Conservation (phyloP, 2,113 vertebrate species). For the Rhinoderma darwinii region DNA sequence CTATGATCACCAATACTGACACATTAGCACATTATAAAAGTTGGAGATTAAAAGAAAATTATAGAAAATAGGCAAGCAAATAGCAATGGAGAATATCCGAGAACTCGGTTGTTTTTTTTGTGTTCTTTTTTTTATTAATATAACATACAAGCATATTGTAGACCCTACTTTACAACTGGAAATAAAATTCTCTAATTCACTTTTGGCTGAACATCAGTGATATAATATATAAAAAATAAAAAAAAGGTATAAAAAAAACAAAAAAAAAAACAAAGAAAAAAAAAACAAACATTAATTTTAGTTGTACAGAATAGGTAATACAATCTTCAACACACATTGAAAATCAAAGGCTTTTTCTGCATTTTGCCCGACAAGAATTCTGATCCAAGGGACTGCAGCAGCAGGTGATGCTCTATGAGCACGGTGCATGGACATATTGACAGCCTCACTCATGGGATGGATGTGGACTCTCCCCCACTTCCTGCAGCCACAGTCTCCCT, state of each 20-base stretch:
- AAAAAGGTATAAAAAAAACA: background rate
- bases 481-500: background rate
- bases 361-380: background rate
- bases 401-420: background rate
- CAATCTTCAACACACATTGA: background rate
- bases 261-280: background rate
- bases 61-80: too few species aligned
- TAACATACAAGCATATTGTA: too few species aligned
- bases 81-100: too few species aligned
- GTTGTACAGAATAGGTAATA: background rate
- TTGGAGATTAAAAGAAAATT: too few species aligned
- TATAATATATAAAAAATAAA: background rate
- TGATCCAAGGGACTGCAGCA: background rate
- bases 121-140: too few species aligned
- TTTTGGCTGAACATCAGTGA: background rate
- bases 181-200: background rate
- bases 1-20: too few species aligned
- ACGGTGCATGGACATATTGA: background rate
- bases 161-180: background rate
- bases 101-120: too few species aligned
- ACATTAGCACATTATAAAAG: too few species aligned
- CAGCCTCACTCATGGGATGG: background rate
- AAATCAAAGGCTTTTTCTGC: background rate
- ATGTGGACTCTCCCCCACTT: background rate
- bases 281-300: background rate